Conservation (phyloP, 1,140 invertebrate species). For the Musca domestica region DNA sequence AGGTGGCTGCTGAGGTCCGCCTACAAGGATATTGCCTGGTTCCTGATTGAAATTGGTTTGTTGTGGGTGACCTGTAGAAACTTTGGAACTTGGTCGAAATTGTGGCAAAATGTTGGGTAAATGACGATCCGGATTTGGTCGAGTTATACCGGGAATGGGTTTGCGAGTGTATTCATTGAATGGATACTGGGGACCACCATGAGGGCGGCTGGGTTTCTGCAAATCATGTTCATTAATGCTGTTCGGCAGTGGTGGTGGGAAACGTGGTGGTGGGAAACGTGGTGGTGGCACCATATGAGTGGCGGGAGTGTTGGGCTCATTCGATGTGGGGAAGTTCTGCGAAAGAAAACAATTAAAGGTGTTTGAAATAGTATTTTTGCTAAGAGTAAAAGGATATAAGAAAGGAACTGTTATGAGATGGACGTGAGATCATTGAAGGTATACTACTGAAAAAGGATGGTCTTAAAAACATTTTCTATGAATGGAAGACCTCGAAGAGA, state of each 20-base stretch:
- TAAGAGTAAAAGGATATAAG: no score
- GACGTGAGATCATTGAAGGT: no score
- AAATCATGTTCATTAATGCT: constrained; percentile 30
- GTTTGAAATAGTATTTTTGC: no score
- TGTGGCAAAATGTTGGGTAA: constrained; percentile 71
- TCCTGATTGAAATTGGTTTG: constrained; percentile 44
- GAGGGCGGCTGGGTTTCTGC: constrained; percentile 28
- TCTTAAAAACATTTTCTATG: no score
- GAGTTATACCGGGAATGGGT: constrained; percentile 49
- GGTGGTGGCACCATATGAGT: constrained; percentile 48
- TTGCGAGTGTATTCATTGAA: constrained; percentile 52
- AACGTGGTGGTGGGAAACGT: constrained; percentile 44
- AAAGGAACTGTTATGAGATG: no score
- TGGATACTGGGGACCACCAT: constrained; percentile 45
- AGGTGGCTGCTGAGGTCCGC: constrained; percentile 35
- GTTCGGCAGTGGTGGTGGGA: constrained; percentile 28
- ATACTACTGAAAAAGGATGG: no score
- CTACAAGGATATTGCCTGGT: constrained; percentile 47
- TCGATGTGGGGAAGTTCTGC: constrained; percentile 40
- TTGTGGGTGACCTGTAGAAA: constrained; percentile 57
- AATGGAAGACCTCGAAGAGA: no score
- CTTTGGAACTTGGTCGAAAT: constrained; percentile 66
- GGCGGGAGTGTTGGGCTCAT: constrained; percentile 33
- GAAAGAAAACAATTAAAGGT: neutral
- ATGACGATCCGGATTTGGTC: constrained; percentile 53